Base-by-base conservation (phyloP, 2,113 vertebrate species). In the Ahaetulla prasina region DNA sequence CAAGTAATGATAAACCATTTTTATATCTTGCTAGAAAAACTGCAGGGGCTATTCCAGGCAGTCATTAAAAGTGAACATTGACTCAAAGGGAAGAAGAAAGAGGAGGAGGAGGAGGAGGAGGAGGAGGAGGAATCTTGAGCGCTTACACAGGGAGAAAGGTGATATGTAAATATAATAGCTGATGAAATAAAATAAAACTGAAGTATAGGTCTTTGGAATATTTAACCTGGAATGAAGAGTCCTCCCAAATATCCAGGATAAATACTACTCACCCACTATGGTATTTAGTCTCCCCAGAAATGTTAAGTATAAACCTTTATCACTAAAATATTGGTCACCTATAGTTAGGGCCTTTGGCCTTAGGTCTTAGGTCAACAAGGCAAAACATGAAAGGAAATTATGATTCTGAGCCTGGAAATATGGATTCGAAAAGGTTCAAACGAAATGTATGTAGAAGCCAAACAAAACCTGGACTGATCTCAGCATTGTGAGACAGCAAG, bases 61-160 rank as follows among this genome's bases (percentile, higher is more conserved):
- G 14, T 68, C 12, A 16, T n/a, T 14, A 68, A n/a, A n/a, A 68
- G n/a, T 68, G 30, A 68, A 68, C 57, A n/a, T 16, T 68, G 14
- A 30, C 27, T 63, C 10, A 12, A 11, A 63, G 27, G 27, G 27
- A 8, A 57, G 55, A 25, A 57, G 23, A 8, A 57, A 2, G 1
- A 10, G 23, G 3, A 30, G 57, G 8, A 30, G 3, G 1, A 14
- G 25, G 3, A 11, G 9, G 0, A 16, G 25, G 11, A 14, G 60
- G 1, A 30, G 27, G 3, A 30, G 3, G 0, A 68, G 4, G 1
- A 8, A 80, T 39, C 16, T 80, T 39, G 16, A 80, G 68, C 22
- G 35, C 68, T 80, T 39, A 39, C 16, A 74, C n/a, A 39, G 68
- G 35, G 16, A 8, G n/a, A 80, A 35, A 80, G 18, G 35, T 80